These are phyloP conservation scores for Euphysa ruthae DNA, from an alignment of 30 jellyfish, hydroid and myxozoan species.

Conservation along the genomic window DNA sequence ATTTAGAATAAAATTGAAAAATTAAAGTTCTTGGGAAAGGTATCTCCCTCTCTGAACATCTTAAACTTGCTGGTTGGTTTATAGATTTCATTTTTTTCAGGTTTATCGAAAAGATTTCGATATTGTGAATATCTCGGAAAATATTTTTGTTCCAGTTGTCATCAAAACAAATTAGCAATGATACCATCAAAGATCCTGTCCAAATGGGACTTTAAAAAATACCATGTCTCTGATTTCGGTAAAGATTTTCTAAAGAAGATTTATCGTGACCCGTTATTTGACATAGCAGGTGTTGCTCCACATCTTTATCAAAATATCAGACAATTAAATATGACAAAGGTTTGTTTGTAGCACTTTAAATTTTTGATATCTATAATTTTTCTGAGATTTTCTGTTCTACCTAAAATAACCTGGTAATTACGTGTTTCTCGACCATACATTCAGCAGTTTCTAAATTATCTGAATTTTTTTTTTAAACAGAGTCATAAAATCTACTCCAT, in stretches of 20 bases:
- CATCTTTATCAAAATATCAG: constrained; percentile 44
- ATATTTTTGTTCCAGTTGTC: constrained; percentile 93
- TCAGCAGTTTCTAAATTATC: too few relatives aligned
- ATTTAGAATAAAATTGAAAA: too few relatives aligned
- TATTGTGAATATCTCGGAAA: constrained; percentile 91
- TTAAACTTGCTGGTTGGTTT: too few relatives aligned
- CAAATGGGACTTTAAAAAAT: constrained; percentile 89
- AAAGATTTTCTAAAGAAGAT: constrained; percentile 46
- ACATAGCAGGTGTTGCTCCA: constrained; percentile 48
- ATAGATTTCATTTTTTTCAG: constrained; percentile 18
- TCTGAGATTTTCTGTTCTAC: background rate
- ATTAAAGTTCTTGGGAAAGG: too few relatives aligned
- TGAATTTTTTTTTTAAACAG: too few relatives aligned
- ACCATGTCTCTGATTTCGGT: constrained; percentile 80
- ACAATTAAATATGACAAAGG: constrained; percentile 47
- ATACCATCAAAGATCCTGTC: constrained; percentile 65
- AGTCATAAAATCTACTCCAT: too few relatives aligned
- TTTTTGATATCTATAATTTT: too few relatives aligned
- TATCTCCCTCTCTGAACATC: too few relatives aligned
- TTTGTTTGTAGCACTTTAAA: too few relatives aligned
- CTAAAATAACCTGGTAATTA: too few relatives aligned
- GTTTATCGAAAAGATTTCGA: constrained; percentile 73
- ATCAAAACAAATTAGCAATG: constrained; percentile 57
- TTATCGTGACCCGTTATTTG: constrained; percentile 64
- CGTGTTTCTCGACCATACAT: too few relatives aligned